These are phyloP conservation scores for Fratercula arctica DNA, from an alignment of 2,797 vertebrate species.

Conservation along the genomic window DNA sequence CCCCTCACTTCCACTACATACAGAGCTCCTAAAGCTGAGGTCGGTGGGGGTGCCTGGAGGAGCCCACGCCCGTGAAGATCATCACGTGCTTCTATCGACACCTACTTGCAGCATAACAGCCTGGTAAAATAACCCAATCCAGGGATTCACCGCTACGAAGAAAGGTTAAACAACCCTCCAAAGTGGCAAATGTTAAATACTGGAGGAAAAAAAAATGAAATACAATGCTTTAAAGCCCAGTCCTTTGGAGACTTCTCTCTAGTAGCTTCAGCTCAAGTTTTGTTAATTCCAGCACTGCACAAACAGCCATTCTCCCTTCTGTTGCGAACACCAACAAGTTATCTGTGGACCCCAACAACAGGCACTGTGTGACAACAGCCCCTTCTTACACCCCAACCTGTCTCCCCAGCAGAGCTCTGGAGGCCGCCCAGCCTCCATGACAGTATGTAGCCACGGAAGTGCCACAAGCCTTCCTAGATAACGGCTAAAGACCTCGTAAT, in stretches of 20 bases:
- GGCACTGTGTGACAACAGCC: no score
- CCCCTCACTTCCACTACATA: fast-evolving
- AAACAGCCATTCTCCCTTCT: no score
- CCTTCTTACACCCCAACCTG: not conserved
- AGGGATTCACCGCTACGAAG: not conserved
- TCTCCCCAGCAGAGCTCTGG: not conserved
- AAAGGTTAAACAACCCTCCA: not conserved
- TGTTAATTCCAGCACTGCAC: not conserved
- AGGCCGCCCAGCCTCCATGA: not conserved
- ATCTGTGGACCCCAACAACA: fast-evolving
- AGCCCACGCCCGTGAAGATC: fast-evolving
- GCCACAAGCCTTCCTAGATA: not conserved
- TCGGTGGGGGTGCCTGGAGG: fast-evolving
- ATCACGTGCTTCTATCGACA: fast-evolving
- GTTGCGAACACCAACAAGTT: fast-evolving
- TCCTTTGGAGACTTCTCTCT: fast-evolving
- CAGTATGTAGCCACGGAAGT: fast-evolving
- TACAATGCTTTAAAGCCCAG: not conserved
- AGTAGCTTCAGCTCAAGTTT: not conserved
- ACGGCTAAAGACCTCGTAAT: fast-evolving
- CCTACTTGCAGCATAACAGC: fast-evolving
- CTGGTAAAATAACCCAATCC: not conserved
- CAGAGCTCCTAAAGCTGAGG: not conserved
- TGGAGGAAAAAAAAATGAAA: not conserved
- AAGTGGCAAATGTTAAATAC: not conserved